Percentiles rank a stretch among this genome's conserved stretches.
Evolutionary conservation across 2,113 vertebrate species (phyloP).

Genomic region (Chlorodrepanis virens): DNA sequence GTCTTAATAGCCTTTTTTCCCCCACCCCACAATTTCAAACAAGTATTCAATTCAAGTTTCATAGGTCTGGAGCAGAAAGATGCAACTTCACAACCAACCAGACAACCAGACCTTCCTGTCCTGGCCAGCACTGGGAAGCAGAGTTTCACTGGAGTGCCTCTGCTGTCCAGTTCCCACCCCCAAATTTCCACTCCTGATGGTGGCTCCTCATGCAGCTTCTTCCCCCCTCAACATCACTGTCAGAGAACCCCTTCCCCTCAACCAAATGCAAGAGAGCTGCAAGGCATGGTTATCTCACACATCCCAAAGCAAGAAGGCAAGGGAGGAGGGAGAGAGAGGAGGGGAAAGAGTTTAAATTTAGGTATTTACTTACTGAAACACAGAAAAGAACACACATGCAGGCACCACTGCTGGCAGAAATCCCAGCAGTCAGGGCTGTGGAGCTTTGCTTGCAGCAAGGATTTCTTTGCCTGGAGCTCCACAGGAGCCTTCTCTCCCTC

Average conservation of each 20-base stretch:
- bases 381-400: background rate
- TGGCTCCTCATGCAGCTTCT: background rate
- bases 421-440: background rate
- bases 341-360: background rate
- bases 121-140: background rate
- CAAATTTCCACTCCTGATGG: background rate
- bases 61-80: background rate
- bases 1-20: background rate
- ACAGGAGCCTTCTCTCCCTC: background rate
- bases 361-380: conserved; percentile 37
- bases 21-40: background rate
- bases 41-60: background rate
- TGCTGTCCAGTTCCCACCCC: background rate
- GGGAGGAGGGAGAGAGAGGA: background rate
- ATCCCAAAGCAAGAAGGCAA: background rate
- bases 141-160: background rate
- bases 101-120: background rate
- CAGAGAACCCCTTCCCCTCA: background rate
- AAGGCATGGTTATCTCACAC: background rate
- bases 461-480: background rate
- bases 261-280: background rate
- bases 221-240: accelerated
- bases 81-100: background rate
- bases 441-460: background rate
- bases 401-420: background rate